Evolutionary conservation across 2,113 vertebrate genomes (phyloP), one percentile per base, ranked within the genome.

Genomic region (Scytalopus superciliaris): DNA sequence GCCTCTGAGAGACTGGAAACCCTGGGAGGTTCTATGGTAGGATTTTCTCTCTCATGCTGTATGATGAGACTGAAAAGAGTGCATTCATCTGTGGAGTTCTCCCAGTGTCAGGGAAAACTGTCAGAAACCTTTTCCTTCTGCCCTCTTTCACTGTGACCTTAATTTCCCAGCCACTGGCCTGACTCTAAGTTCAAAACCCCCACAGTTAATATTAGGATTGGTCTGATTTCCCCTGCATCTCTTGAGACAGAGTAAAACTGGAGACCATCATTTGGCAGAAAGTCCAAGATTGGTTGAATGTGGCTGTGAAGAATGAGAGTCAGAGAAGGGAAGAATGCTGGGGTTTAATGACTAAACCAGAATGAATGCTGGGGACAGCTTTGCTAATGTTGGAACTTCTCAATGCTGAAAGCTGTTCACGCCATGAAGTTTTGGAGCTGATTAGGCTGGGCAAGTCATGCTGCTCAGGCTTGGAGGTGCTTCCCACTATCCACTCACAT

Each of bases 41-140:
- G 76, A 84, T 92, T 94, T 94, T 87, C 66, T 89, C 68, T 92
- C 87, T 78, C 21, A 17, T 67, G 89, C 83, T 84, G 19, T 94
- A 79, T 56, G 88, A 75, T 60, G 95, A 84, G 62, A 85, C 77
- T 91, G 53, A 82, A 89, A 94, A 72, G 80, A 87, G 31, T 33
- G n/a, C 80, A 75, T 82, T 92, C 73, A 68, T 84, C 53, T 92
- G 77, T 60, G 62, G 86, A 91, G 60, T 78, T 89, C 91, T 94
- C 69, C 81, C 49, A 79, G 39, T 39, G 33, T 69, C 21, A 60
- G n/a, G 14, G 47, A 39, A 52, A 89, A 74, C 25, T 60, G 66
- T 84, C 87, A 87, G 35, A 90, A 78, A 75, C 22, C 37, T 67
- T 88, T 44, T 63, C 31, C 50, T 33, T 75, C 50, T 81, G n/a